Conservation (phyloP, 1,140 invertebrate genomes). For the Drosophila saltans region DNA sequence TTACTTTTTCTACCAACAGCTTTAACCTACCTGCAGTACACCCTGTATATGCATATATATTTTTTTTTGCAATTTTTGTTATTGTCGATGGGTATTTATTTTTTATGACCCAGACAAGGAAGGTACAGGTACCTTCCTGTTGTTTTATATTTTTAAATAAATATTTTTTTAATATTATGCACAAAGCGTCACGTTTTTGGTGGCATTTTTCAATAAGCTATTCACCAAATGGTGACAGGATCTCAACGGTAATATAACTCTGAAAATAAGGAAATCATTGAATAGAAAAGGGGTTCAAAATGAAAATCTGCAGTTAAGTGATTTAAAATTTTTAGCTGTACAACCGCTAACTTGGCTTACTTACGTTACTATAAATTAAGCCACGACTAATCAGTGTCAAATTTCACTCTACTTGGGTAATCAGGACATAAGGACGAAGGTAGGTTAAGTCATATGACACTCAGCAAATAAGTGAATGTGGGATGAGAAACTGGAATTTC, state of each 20-base stretch:
- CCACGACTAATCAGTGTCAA: constrained; percentile 61
- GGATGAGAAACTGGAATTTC: constrained; percentile 43
- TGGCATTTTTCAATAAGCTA: constrained; percentile 63
- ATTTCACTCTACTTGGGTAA: constrained; percentile 56
- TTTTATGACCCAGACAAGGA: constrained; percentile 50
- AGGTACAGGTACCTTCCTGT: constrained; percentile 7
- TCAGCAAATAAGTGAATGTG: constrained; percentile 22
- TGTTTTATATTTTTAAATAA: constrained; percentile 33
- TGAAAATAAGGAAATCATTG: constrained; percentile 8
- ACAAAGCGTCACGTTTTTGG: constrained; percentile 35
- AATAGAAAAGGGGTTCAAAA: not conserved
- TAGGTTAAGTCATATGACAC: constrained; percentile 23
- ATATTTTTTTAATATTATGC: constrained; percentile 68
- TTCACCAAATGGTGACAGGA: constrained; percentile 15
- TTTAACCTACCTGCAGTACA: not conserved
- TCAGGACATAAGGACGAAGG: constrained; percentile 29
- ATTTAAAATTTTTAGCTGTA: no score
- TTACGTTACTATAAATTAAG: constrained; percentile 21
- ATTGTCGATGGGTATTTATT: constrained; percentile 40
- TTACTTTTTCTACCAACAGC: no score
- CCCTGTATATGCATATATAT: constrained; percentile 5
- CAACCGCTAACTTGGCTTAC: constrained; percentile 18
- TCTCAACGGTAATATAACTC: constrained; percentile 39
- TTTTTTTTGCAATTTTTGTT: constrained; percentile 24
- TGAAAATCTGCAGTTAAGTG: not conserved